Base-by-base conservation (phyloP, 2,888 invertebrate genomes). In the Psylliodes chrysocephalus region DNA sequence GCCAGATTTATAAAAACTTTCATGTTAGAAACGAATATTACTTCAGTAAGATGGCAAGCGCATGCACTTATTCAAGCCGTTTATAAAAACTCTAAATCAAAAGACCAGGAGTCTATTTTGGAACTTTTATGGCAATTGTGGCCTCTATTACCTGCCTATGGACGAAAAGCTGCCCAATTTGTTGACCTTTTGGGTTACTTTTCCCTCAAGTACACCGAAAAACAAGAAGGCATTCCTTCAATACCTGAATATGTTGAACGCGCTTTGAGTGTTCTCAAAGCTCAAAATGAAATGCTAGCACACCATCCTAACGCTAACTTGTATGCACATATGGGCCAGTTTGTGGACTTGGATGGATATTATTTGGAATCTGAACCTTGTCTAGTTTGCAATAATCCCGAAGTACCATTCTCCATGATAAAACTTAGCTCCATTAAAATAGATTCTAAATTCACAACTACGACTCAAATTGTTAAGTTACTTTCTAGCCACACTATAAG, bases 361-460 rank as follows among this genome's bases (percentile, higher is more conserved):
- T 98, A 95, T 81, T 84, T 98, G 66, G 98, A 98, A 84, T 95
- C 95, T 17, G 97, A 98, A 79, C 98, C 98, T 0, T 99, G 98
- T 77, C 88, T 98, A 60, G 97, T 98, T 0, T 98, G 98, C 83
- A 98, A 98, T 83, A 97, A 97, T 84, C 97, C 97, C 0, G 98
- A 98, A 82, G 93, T 96, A 14, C 91, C 96, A 0, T 91, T 95
- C 86, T 87, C 92, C 0, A 93, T 92, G 57, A 94, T 96, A 71
- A 98, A 98, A 81, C 84, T 98, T 59, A 94, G 95, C 0, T 92
- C 96, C 0, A 93, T 98, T 64, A 96, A 97, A 85, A 90, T 92
- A 64, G 98, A 98, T 84, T 96, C 96, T 0, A 96, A 98, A 84
- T 99, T 96, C 83, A 98, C 98, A 2, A 97, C 98, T 1, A 97